A percentile compares a stretch with the other conserved stretches of the same genome.
Conservation (phyloP, 2,888 invertebrate species). For the Sarcophaga subvicina region DNA sequence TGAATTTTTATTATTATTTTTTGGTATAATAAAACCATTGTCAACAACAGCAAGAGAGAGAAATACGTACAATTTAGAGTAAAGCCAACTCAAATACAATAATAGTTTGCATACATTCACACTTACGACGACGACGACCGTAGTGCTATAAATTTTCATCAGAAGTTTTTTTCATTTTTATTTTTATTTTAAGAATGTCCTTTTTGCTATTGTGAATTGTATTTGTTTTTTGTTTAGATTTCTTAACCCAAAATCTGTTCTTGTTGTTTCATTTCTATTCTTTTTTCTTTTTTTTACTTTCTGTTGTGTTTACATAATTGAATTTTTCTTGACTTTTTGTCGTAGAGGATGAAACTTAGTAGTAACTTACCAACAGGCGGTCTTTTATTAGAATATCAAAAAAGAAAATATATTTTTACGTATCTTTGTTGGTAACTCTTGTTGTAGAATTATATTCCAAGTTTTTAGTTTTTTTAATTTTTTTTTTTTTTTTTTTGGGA, state of each 20-base stretch:
- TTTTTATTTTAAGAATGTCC: constrained; percentile 22
- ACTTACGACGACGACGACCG: neutral
- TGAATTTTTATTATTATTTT: neutral
- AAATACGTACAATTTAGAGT: neutral
- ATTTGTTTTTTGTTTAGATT: constrained; percentile 19
- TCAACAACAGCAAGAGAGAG: neutral
- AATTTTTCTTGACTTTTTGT: neutral
- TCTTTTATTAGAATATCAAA: constrained; percentile 34
- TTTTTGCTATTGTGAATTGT: constrained; percentile 24
- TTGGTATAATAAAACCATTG: constrained; percentile 11
- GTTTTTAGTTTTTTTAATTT: neutral
- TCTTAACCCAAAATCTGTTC: neutral
- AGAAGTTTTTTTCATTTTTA: neutral
- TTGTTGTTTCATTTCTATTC: neutral
- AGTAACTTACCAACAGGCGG: constrained; percentile 45
- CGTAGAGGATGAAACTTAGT: constrained; percentile 19
- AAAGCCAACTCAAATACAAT: neutral
- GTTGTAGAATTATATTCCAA: neutral
- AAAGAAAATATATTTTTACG: neutral
- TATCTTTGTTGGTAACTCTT: neutral
- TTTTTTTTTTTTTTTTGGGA: neutral
- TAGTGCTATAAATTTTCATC: constrained; percentile 41
- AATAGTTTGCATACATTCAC: constrained; percentile 20
- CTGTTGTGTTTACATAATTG: neutral
- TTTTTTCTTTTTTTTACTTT: neutral